Conservation (phyloP, 2,888 invertebrate species). For the Mesopsocus fuscifrons region DNA sequence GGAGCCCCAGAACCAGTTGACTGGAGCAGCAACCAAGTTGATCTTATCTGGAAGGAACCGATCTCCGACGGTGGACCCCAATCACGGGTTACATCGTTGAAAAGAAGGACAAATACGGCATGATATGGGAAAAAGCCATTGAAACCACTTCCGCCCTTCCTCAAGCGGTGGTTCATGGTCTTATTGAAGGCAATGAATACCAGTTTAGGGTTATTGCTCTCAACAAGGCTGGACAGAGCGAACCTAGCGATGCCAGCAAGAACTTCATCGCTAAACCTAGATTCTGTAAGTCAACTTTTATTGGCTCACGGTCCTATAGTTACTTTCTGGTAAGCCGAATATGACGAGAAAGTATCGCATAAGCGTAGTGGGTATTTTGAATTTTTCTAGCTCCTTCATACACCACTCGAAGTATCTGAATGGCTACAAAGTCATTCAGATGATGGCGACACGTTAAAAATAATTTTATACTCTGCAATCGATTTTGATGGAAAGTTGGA, state of each 20-base stretch:
- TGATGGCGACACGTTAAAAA: too few species aligned
- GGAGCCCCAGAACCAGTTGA: slow-evolving; percentile 80
- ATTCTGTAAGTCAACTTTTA: slow-evolving; percentile 49
- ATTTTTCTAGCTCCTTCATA: too few species aligned
- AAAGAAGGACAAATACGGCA: slow-evolving; percentile 81
- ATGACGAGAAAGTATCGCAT: too few species aligned
- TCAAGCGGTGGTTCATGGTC: slow-evolving; percentile 63
- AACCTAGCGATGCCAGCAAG: slow-evolving; percentile 76
- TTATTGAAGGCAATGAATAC: slow-evolving; percentile 91
- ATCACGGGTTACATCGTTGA: slow-evolving; percentile 85
- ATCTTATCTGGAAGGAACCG: slow-evolving; percentile 79
- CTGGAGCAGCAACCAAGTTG: slow-evolving; percentile 84
- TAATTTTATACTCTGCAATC: too few species aligned
- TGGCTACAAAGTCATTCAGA: too few species aligned
- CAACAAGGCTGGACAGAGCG: slow-evolving; percentile 87
- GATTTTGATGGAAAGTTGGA: too few species aligned
- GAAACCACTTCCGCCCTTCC: slow-evolving; percentile 60
- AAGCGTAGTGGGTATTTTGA: too few species aligned
- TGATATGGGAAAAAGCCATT: slow-evolving; percentile 81
- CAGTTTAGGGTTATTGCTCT: slow-evolving; percentile 91
- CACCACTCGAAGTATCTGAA: too few species aligned
- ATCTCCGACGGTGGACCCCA: slow-evolving; percentile 81
- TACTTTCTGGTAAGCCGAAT: too few species aligned
- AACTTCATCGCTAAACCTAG: slow-evolving; percentile 71
- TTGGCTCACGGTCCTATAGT: too few species aligned